Conservation (phyloP, 1,140 invertebrate species). For the Drosophila tsacasi region DNA sequence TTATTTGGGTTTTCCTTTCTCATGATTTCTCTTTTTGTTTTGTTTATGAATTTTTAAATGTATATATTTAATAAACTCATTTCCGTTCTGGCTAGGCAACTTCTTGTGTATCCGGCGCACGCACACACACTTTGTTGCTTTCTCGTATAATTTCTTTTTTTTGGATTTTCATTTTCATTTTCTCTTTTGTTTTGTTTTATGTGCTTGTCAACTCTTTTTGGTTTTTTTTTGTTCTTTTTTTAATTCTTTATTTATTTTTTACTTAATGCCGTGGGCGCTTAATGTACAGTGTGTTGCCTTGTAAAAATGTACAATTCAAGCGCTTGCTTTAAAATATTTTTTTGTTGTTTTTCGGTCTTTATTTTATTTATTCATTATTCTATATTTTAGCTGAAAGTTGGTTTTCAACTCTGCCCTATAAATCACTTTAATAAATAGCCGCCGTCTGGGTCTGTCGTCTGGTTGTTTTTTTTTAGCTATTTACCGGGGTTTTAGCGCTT, state of each 20-base stretch:
- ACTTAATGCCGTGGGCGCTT: slow-evolving; percentile 78
- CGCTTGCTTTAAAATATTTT: slow-evolving; percentile 81
- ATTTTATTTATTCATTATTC: slow-evolving; percentile 66
- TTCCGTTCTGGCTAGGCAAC: slow-evolving; percentile 80
- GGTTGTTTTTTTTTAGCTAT: slow-evolving; percentile 48
- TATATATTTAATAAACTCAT: slow-evolving; percentile 83
- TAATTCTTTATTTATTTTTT: slow-evolving; percentile 29
- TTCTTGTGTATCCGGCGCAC: slow-evolving; percentile 49
- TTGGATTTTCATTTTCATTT: slow-evolving; percentile 45
- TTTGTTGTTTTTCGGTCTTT: slow-evolving; percentile 46
- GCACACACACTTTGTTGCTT: slow-evolving; percentile 55
- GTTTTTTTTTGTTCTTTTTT: slow-evolving; percentile 44
- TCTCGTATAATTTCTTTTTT: slow-evolving; percentile 51
- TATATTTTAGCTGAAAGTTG: slow-evolving; percentile 69
- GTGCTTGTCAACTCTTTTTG: slow-evolving; percentile 72
- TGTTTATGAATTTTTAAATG: slow-evolving; percentile 78
- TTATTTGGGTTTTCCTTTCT: slow-evolving; percentile 62
- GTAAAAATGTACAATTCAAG: slow-evolving; percentile 83
- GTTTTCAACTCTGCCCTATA: slow-evolving; percentile 55
- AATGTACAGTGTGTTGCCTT: slow-evolving; percentile 79
- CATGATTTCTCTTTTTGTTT: slow-evolving; percentile 46
- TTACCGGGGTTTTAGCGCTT: slow-evolving; percentile 56
- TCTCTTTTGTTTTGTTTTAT: slow-evolving; percentile 57
- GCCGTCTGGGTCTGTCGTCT: slow-evolving; percentile 29
- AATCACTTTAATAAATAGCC: slow-evolving; percentile 77